Conservation (phyloP, 2,888 invertebrate genomes). For the Pristionchus maxplancki region DNA sequence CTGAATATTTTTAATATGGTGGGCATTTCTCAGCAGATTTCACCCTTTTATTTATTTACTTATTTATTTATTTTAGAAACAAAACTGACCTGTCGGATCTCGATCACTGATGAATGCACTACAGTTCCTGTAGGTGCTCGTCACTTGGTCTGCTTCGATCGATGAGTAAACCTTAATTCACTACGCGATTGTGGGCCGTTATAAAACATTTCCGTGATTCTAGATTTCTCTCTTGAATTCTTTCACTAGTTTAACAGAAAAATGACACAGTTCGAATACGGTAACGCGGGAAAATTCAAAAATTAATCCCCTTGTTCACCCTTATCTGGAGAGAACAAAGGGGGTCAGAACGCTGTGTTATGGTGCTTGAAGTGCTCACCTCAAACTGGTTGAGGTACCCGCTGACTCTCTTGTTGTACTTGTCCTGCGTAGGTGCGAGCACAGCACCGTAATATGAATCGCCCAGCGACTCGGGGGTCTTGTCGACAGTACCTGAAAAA, state of each 20-base stretch:
- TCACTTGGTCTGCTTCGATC: neutral
- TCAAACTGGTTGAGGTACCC: slow-evolving; percentile 30
- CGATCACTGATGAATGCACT: neutral
- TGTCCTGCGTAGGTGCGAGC: neutral
- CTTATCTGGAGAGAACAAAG: no score
- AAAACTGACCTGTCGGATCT: neutral
- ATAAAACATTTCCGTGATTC: neutral
- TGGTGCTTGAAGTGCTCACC: no score
- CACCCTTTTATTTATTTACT: neutral
- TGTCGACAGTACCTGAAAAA: neutral
- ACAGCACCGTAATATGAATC: neutral
- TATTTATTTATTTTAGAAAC: neutral
- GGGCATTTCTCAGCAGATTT: no score
- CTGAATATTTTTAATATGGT: neutral
- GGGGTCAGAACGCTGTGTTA: no score
- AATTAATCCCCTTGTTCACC: no score
- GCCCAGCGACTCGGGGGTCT: neutral
- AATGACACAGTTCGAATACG: no score
- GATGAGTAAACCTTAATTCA: neutral
- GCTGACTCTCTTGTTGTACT: neutral
- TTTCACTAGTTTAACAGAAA: no score
- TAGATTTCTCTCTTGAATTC: neutral
- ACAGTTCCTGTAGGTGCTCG: neutral
- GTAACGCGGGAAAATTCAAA: no score
- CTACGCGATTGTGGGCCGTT: no score